phyloP scores from a whole-genome alignment of 2,113 vertebrate species.

The Chroicocephalus ridibundus region DNA sequence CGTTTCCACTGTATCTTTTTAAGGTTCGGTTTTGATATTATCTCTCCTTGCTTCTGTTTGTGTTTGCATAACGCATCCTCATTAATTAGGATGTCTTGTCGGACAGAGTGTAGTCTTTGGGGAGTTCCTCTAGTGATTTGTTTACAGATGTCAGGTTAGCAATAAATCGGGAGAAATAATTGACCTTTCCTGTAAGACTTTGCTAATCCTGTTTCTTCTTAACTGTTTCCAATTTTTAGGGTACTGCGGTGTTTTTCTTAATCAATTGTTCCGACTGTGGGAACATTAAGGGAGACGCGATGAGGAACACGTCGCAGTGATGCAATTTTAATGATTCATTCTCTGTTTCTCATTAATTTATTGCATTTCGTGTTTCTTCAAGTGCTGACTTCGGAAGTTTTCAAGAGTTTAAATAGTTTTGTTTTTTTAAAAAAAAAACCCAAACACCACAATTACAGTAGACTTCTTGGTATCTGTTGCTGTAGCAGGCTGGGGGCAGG shows the following conservation, averaged over 20 bases:
- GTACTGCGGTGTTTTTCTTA: neutral
- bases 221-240: conserved; percentile 33
- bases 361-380: conserved; percentile 4
- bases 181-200: conserved; percentile 61
- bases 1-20: neutral
- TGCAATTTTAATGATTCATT: conserved; percentile 52
- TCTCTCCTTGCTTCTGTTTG: neutral
- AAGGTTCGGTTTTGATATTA: neutral
- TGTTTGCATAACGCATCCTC: conserved; percentile 3
- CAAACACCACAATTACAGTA: neutral
- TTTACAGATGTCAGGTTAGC: conserved; percentile 63
- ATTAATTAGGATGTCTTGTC: conserved; percentile 54
- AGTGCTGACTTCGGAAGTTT: conserved; percentile 37
- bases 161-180: conserved; percentile 58
- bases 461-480: neutral
- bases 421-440: neutral
- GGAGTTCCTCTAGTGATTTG: conserved; percentile 54
- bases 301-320: neutral
- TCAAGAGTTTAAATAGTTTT: neutral
- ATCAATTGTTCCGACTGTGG: conserved; percentile 55
- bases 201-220: conserved; percentile 50
- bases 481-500: neutral
- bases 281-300: conserved; percentile 8
- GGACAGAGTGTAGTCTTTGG: neutral
- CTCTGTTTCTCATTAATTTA: conserved; percentile 37